Evolutionary conservation across 2,888 invertebrate genomes (phyloP).

Genomic region (Linyphia triangularis): DNA sequence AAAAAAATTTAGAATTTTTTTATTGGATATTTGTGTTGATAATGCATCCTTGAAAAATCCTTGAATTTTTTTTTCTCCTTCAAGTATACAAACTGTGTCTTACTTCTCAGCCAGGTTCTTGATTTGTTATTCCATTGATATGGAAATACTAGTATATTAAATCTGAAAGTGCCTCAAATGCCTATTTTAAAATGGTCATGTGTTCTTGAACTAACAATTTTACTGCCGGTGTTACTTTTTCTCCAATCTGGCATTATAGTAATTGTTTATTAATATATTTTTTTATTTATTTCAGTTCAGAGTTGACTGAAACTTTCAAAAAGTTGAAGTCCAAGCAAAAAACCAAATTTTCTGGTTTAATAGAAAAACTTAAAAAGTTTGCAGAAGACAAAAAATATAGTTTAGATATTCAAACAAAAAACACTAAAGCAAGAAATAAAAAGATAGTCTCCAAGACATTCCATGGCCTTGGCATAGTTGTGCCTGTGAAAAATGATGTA

Average conservation of each 20-base stretch:
- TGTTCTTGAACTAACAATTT: too few species aligned
- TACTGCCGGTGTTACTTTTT: too few species aligned
- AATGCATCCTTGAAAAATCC: too few species aligned
- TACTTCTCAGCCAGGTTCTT: too few species aligned
- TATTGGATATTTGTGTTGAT: too few species aligned
- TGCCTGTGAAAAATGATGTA: conserved; percentile 89
- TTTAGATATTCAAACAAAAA: conserved; percentile 73
- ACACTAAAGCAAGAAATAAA: conserved; percentile 84
- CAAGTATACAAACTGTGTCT: too few species aligned
- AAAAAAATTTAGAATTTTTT: too few species aligned
- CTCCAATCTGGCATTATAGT: not conserved
- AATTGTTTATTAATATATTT: conserved; percentile 70
- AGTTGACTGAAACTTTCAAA: conserved; percentile 20
- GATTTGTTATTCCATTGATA: too few species aligned
- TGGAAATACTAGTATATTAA: too few species aligned
- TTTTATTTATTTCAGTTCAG: conserved; percentile 6
- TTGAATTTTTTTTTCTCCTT: too few species aligned
- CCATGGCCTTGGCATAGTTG: conserved; percentile 88
- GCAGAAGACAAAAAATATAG: conserved; percentile 37
- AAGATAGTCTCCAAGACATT: conserved; percentile 85
- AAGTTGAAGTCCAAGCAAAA: conserved; percentile 19
- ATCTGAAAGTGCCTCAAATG: too few species aligned
- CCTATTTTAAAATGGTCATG: too few species aligned
- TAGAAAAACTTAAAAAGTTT: conserved; percentile 34
- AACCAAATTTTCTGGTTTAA: conserved; percentile 28